phyloP scores from a whole-genome alignment of 1,140 invertebrate genomes.

The Drosophila yakuba region DNA sequence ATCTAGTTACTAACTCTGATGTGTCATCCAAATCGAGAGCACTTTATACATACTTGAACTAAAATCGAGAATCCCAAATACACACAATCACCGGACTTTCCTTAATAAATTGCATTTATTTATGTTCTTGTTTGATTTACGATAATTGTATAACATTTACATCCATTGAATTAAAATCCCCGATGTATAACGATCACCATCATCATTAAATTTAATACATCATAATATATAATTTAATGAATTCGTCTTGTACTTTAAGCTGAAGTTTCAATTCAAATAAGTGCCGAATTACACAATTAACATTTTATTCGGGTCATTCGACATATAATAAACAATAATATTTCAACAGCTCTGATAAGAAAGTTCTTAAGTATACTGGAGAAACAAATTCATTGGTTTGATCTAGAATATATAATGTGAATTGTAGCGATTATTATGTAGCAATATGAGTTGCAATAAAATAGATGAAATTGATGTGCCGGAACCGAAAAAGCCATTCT shows the following conservation, averaged over 20 bases:
- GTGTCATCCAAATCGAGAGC: conserved; percentile 8
- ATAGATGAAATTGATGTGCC: conserved; percentile 12
- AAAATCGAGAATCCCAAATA: conserved; percentile 3
- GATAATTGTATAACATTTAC: conserved; percentile 19
- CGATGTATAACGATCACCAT: too few relatives aligned
- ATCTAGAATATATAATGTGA: too few relatives aligned
- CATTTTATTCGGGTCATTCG: too few relatives aligned
- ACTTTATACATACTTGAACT: conserved; percentile 1
- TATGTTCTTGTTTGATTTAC: conserved; percentile 24
- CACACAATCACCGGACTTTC: conserved; percentile 27
- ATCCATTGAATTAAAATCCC: not conserved
- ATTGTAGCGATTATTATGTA: not conserved
- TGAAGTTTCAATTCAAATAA: too few relatives aligned
- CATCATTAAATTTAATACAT: too few relatives aligned
- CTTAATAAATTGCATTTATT: conserved; percentile 40
- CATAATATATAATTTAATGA: too few relatives aligned
- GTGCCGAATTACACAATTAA: too few relatives aligned
- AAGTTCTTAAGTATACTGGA: not conserved
- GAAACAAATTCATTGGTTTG: too few relatives aligned
- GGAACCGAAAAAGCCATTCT: conserved; percentile 51
- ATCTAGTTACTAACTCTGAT: not conserved
- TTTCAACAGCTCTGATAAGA: not conserved
- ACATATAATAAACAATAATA: not conserved
- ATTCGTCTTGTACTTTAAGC: too few relatives aligned
- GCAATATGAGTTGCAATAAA: not conserved